A percentile compares a stretch with the other conserved stretches of the same genome.
Conservation (phyloP, 2,888 invertebrate genomes). For the Busseola fusca region DNA sequence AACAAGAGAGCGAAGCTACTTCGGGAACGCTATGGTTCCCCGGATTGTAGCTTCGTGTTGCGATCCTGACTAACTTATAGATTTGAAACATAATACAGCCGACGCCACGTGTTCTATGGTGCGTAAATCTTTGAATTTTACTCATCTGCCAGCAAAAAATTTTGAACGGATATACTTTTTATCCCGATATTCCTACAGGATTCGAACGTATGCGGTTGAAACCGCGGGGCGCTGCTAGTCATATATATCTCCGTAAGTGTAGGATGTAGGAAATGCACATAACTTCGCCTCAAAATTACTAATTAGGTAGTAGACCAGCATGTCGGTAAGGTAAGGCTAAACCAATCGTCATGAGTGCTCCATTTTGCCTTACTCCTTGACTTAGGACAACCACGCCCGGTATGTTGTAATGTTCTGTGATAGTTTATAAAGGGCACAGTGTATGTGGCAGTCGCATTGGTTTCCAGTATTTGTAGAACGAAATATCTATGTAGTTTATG, state of each 20-base stretch:
- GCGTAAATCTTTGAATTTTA: too few relatives aligned
- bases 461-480: slow-evolving; percentile 32
- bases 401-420: slow-evolving; percentile 46
- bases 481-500: slow-evolving; percentile 1
- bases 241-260: neutral
- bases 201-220: too few relatives aligned
- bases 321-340: neutral
- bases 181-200: too few relatives aligned
- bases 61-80: too few relatives aligned
- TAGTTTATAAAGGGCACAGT: slow-evolving; percentile 40
- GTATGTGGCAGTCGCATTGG: slow-evolving; percentile 25
- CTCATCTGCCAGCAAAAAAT: too few relatives aligned
- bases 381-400: slow-evolving; percentile 44
- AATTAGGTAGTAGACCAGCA: neutral
- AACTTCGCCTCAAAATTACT: neutral
- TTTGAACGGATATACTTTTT: too few relatives aligned
- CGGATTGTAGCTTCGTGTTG: too few relatives aligned
- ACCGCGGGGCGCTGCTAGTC: too few relatives aligned
- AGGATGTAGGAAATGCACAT: neutral
- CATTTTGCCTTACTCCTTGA: slow-evolving; percentile 21
- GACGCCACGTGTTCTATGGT: too few relatives aligned
- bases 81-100: too few relatives aligned
- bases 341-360: neutral
- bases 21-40: too few relatives aligned
- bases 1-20: too few relatives aligned